phyloP scores from a whole-genome alignment of 2,113 vertebrate species.

The Cryptomyrus ogoouensis region DNA sequence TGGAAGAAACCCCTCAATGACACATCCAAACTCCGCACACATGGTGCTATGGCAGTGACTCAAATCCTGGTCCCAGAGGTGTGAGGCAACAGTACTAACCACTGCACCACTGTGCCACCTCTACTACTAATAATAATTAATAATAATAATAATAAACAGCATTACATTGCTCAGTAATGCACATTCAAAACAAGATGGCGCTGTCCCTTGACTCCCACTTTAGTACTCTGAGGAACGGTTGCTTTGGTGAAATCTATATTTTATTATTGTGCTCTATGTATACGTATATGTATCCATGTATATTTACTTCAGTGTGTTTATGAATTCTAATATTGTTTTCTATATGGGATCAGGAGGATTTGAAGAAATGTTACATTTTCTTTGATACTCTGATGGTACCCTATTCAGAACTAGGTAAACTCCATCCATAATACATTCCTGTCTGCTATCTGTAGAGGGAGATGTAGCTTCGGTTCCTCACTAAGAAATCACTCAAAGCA shows the following conservation, averaged over 20 bases:
- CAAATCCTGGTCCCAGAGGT: too few species aligned
- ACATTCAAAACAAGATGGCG: constrained; percentile 53
- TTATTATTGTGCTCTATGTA: constrained; percentile 80
- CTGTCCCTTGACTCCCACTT: constrained; percentile 54
- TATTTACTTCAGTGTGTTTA: constrained; percentile 55
- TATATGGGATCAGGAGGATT: constrained; percentile 6
- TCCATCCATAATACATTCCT: neutral
- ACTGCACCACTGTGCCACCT: too few species aligned
- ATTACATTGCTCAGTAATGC: neutral
- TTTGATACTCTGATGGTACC: constrained; percentile 67
- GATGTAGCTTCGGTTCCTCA: neutral
- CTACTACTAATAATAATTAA: neutral
- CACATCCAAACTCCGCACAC: too few species aligned
- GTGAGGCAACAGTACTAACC: too few species aligned
- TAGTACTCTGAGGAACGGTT: constrained; percentile 53
- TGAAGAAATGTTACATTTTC: constrained; percentile 56
- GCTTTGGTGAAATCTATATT: constrained; percentile 47
- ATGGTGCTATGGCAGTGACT: too few species aligned
- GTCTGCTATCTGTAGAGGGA: neutral
- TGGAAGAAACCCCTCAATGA: too few species aligned
- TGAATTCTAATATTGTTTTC: constrained; percentile 42
- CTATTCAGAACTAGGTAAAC: constrained; percentile 39
- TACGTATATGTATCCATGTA: too few species aligned
- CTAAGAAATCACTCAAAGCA: neutral
- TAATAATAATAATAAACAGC: neutral